Evolutionary conservation across 2,888 invertebrate species (phyloP), one percentile per base, ranked within the genome.

Genomic region (Nemoura dubitans): DNA sequence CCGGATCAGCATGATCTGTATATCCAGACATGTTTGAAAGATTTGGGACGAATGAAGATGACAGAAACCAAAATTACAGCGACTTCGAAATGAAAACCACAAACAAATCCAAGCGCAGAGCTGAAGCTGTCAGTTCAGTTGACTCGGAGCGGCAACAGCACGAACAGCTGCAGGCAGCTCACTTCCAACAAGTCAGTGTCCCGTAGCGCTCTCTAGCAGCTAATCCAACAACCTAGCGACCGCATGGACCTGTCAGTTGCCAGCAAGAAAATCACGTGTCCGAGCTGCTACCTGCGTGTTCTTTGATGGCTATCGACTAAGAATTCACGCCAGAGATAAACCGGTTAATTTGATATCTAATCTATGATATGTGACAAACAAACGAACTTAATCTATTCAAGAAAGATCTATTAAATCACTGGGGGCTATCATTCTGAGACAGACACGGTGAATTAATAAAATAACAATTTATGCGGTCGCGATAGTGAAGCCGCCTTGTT

Each of bases 401-500:
- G 21, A 59, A 59, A 59, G 59, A 59, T 7, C 3, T 1, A 59
- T 1, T 1, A 59, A 59, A 59, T 59, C 59, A 7, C 59, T 59
- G 59, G 59, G 59, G 59, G 59, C 59, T 3, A 59, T 1, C 59
- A 21, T 59, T 59, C 21, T 59, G 59, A 59, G 59, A 59, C 36
- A 36, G 36, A 36, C 59, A 59, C 59, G 59, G 16, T 59, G 2
- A 21, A 59, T 59, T 59, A 59, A 59, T 21, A n/a, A n/a, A n/a
- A 59, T 59, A 59, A 59, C 59, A 59, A 59, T 59, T 59, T 59
- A 59, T 59, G 14, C 59, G 59, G 59, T 10, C 59, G 16, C 21
- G 59, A 59, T 36, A 6, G 21, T 14, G 59, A 59, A 59, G 59
- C 59, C 78, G 78, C 78, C 78, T 28, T 78, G 78, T 78, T 78